Percentiles rank a stretch among this genome's conserved stretches.
phyloP scores from a whole-genome alignment of 2,888 invertebrate species.

The Ormyrus pomaceus region DNA sequence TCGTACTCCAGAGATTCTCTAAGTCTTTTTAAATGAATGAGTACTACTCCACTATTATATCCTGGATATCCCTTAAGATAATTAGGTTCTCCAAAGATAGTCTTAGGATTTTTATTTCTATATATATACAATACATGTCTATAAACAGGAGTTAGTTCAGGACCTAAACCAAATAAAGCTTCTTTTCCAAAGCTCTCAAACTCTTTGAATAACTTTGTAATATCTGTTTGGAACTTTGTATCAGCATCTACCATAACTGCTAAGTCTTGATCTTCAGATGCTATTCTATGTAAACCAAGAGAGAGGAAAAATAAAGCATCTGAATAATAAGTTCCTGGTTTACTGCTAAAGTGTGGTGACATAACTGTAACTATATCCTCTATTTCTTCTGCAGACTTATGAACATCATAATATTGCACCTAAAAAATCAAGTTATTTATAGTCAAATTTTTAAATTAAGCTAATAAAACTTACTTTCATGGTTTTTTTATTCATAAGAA shows the following conservation, averaged over 20 bases:
- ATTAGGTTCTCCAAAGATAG: slow-evolving; percentile 79
- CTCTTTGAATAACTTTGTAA: slow-evolving; percentile 81
- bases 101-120: slow-evolving; percentile 80
- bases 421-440: slow-evolving; percentile 63
- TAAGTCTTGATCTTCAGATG: slow-evolving; percentile 79
- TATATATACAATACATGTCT: slow-evolving; percentile 84
- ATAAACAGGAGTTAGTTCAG: slow-evolving; percentile 88
- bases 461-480: slow-evolving; percentile 71
- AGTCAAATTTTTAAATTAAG: background rate
- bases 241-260: slow-evolving; percentile 88
- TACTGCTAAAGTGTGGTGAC: slow-evolving; percentile 84
- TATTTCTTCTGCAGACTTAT: slow-evolving; percentile 79
- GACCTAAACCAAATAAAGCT: slow-evolving; percentile 84
- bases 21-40: slow-evolving; percentile 83
- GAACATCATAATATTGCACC: slow-evolving; percentile 81
- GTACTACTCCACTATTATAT: slow-evolving; percentile 87
- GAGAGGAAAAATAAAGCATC: slow-evolving; percentile 88
- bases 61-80: slow-evolving; percentile 82
- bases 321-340: slow-evolving; percentile 85
- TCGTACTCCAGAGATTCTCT: slow-evolving; percentile 80
- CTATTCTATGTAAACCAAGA: slow-evolving; percentile 83
- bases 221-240: slow-evolving; percentile 83
- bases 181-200: slow-evolving; percentile 81
- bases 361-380: slow-evolving; percentile 81
- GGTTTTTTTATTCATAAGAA: slow-evolving; percentile 68